phyloP scores from a whole-genome alignment of 2,888 invertebrate genomes.

The Incurvaria masculella region DNA sequence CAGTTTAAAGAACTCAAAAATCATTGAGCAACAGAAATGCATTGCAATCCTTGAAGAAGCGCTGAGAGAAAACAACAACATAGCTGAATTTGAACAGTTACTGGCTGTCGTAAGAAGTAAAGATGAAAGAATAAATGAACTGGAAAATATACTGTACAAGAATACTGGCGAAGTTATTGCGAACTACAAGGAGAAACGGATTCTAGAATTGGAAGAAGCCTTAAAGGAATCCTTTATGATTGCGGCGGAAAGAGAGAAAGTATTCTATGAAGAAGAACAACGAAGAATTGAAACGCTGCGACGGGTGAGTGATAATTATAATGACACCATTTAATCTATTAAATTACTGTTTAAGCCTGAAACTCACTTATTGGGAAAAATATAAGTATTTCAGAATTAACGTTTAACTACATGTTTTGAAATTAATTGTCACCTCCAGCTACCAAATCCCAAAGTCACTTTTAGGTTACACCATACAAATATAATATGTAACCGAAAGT shows the following conservation, averaged over 20 bases:
- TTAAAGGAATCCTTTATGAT: conserved; percentile 75
- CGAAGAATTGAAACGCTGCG: conserved; percentile 61
- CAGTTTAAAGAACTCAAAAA: conserved; percentile 49
- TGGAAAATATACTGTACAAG: conserved; percentile 67
- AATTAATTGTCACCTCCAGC: no score
- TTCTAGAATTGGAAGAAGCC: conserved; percentile 77
- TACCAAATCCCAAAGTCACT: no score
- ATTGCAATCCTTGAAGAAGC: conserved; percentile 53
- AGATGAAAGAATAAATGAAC: conserved; percentile 68
- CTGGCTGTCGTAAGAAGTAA: conserved; percentile 57
- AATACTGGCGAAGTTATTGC: conserved; percentile 28
- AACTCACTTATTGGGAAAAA: no score
- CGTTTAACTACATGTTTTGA: no score
- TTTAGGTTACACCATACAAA: no score
- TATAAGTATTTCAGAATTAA: no score
- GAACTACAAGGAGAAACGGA: conserved; percentile 53
- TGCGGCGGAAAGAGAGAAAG: conserved; percentile 65
- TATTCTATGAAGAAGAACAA: conserved; percentile 63
- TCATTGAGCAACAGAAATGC: conserved; percentile 54
- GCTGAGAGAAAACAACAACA: conserved; percentile 53
- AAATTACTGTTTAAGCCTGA: no score
- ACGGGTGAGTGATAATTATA: conserved; percentile 59
- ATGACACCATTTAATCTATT: no score
- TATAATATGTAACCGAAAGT: no score
- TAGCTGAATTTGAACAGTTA: conserved; percentile 57